These are phyloP conservation scores for Chunga burmeisteri DNA, from an alignment of 2,113 vertebrate genomes.

Conservation along the genomic window DNA sequence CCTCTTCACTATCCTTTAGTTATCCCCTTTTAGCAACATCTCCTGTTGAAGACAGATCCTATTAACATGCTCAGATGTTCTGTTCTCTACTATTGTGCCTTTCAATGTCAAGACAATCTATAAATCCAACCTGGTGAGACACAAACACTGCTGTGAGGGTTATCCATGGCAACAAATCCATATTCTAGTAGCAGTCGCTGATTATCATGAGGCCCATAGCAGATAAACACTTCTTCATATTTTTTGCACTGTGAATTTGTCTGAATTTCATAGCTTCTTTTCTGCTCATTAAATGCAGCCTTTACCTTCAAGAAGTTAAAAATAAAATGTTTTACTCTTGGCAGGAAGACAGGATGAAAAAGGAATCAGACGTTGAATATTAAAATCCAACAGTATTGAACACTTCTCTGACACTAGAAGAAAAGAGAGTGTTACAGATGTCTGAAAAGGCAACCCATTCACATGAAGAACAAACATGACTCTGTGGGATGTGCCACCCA, in stretches of 20 bases:
- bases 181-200: constrained; percentile 92
- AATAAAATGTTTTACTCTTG: neutral
- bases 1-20: neutral
- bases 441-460: neutral
- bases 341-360: neutral
- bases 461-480: neutral
- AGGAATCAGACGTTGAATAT: neutral
- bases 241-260: constrained; percentile 66
- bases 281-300: constrained; percentile 83
- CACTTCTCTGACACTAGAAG: neutral
- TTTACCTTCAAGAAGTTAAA: constrained; percentile 76
- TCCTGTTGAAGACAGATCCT: neutral
- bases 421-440: neutral
- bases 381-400: neutral
- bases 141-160: constrained; percentile 88
- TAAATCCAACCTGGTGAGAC: constrained; percentile 80
- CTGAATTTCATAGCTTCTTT: constrained; percentile 84
- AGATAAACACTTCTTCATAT: constrained; percentile 86
- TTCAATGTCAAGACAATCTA: neutral
- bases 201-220: constrained; percentile 92
- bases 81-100: neutral
- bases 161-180: constrained; percentile 82
- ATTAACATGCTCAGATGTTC: neutral
- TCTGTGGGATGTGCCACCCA: neutral
- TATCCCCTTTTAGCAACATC: neutral